phyloP scores from a whole-genome alignment of 2,888 invertebrate species.

The Lottia scabra region DNA sequence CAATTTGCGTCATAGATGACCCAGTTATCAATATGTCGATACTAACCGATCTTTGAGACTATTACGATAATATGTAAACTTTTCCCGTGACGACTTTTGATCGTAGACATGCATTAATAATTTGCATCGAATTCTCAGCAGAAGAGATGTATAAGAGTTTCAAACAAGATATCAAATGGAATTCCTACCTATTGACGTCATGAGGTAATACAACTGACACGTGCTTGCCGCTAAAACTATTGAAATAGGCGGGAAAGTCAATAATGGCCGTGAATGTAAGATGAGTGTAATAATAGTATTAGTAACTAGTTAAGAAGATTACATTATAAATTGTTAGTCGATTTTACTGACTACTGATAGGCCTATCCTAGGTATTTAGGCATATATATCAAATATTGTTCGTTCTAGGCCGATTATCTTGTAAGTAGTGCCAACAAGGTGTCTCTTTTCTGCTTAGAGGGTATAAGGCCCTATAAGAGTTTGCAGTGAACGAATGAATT shows the following conservation, averaged over 20 bases:
- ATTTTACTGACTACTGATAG: not conserved
- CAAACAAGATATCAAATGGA: conserved; percentile 13
- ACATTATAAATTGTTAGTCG: not conserved
- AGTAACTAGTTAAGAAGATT: not conserved
- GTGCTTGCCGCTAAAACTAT: not conserved
- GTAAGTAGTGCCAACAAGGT: too few species aligned
- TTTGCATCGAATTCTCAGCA: not conserved
- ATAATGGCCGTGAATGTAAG: not conserved
- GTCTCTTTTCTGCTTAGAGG: too few species aligned
- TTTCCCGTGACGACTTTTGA: not conserved
- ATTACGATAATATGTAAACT: conserved; percentile 2
- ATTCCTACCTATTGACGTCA: conserved; percentile 23
- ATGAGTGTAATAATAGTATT: not conserved
- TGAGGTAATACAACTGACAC: conserved; percentile 15
- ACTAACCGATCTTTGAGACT: conserved; percentile 2
- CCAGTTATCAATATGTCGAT: conserved; percentile 17
- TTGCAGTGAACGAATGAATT: too few species aligned
- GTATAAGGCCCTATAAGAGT: too few species aligned
- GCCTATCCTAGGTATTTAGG: too few species aligned
- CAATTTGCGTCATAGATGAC: conserved; percentile 43
- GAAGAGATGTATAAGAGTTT: conserved; percentile 9
- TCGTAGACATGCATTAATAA: not conserved
- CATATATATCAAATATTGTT: too few species aligned
- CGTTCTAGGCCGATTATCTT: too few species aligned
- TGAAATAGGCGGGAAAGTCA: conserved; percentile 2